phyloP scores from a whole-genome alignment of 2,113 vertebrate genomes.

The Melanerpes formicivorus region DNA sequence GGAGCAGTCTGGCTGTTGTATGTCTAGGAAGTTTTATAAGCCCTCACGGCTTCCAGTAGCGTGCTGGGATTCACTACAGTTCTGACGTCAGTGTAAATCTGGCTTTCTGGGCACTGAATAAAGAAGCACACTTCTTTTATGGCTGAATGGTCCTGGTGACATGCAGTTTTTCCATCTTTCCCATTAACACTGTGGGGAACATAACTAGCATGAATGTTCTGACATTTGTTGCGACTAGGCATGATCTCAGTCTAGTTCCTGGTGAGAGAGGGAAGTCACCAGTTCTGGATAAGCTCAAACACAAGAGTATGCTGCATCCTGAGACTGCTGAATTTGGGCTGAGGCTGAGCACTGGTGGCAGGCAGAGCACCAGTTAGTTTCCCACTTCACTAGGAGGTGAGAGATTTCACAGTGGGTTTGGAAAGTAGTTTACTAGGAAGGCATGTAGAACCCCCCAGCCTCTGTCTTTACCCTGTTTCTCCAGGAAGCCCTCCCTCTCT shows the following conservation, averaged over 20 bases:
- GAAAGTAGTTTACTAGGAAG: neutral
- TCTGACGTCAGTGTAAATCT: conserved; percentile 4
- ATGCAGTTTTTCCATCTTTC: neutral
- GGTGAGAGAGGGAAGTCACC: neutral
- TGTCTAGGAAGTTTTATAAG: neutral
- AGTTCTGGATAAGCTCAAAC: neutral
- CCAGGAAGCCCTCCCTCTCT: neutral
- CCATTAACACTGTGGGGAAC: neutral
- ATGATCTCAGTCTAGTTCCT: neutral
- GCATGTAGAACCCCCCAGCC: neutral
- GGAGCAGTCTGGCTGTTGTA: neutral
- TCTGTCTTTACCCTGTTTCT: neutral
- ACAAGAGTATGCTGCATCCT: neutral
- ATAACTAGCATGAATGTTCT: neutral
- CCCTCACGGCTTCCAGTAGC: neutral
- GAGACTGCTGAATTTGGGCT: neutral
- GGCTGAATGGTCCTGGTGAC: neutral
- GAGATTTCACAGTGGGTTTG: neutral
- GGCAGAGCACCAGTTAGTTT: neutral
- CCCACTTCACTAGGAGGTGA: neutral
- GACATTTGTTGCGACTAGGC: neutral
- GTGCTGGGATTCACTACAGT: neutral
- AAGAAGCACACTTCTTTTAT: neutral
- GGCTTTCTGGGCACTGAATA: neutral
- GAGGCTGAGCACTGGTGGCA: neutral